phyloP scores from a whole-genome alignment of 1,140 invertebrate species.

The Drosophila erecta region DNA sequence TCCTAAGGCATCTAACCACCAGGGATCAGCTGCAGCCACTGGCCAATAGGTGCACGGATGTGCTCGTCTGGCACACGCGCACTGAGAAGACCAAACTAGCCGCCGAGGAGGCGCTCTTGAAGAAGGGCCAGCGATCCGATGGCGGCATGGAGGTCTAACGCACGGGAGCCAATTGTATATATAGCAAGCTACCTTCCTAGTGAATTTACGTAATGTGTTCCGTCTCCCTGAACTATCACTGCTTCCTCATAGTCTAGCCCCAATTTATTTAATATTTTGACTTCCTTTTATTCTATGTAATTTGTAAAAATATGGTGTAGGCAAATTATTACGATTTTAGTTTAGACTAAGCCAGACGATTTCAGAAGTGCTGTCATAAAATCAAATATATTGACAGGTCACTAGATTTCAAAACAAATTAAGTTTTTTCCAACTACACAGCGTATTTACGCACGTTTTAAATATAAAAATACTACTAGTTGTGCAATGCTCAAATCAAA shows the following conservation, averaged over 20 bases:
- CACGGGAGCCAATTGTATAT: neutral
- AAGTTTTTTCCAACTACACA: conserved; percentile 1
- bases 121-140: conserved; percentile 86
- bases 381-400: neutral
- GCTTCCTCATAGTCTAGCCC: conserved; percentile 10
- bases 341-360: neutral
- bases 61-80: conserved; percentile 98
- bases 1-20: conserved; percentile 92
- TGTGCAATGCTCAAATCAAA: conserved; percentile 43
- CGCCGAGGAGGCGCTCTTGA: conserved; percentile 87
- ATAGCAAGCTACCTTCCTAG: conserved; percentile 6
- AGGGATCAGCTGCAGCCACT: conserved; percentile 94
- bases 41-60: conserved; percentile 95
- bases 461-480: conserved; percentile 16
- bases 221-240: neutral
- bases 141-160: conserved; percentile 90
- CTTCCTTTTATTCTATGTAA: neutral
- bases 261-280: conserved; percentile 1
- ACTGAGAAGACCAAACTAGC: conserved; percentile 93
- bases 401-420: neutral
- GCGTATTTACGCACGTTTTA: conserved; percentile 8
- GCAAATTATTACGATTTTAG: neutral
- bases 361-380: too few relatives aligned
- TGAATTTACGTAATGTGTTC: conserved; percentile 47
- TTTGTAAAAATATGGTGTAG: neutral